phyloP scores from a whole-genome alignment of 2,888 invertebrate species.

The Oscheius myriophilus region DNA sequence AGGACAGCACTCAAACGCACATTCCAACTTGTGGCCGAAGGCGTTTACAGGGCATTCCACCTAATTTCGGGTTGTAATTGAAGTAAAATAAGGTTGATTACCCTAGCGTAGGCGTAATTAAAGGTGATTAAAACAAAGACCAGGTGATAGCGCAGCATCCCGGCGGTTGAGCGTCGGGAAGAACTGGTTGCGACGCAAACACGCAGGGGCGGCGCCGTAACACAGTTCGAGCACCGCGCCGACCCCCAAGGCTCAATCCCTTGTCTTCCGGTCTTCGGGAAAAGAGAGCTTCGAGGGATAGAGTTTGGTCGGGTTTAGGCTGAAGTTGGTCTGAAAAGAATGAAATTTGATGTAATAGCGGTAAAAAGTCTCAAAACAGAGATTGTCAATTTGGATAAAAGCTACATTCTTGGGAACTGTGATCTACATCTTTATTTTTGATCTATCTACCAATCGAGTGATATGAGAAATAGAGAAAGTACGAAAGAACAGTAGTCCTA shows the following conservation, averaged over 20 bases:
- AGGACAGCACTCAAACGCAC: conserved; percentile 63
- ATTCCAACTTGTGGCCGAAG: conserved; percentile 51
- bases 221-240: conserved; percentile 19
- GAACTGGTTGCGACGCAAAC: conserved; percentile 31
- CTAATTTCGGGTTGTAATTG: conserved; percentile 8
- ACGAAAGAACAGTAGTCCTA: too few species aligned
- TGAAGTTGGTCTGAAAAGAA: background rate
- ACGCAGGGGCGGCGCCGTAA: conserved; percentile 26
- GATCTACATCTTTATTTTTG: too few species aligned
- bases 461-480: too few species aligned
- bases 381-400: background rate
- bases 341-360: too few species aligned
- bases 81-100: conserved; percentile 3
- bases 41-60: conserved; percentile 51
- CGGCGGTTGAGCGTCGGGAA: conserved; percentile 26
- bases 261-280: background rate
- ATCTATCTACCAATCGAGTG: too few species aligned
- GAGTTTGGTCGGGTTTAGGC: background rate
- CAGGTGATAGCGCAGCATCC: conserved; percentile 31
- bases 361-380: background rate
- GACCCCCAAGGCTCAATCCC: background rate
- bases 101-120: conserved; percentile 13
- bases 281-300: background rate
- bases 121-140: conserved; percentile 22
- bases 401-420: conserved; percentile 3